Base-by-base conservation (phyloP, 2,113 vertebrate species). In the Lonchura striata region DNA sequence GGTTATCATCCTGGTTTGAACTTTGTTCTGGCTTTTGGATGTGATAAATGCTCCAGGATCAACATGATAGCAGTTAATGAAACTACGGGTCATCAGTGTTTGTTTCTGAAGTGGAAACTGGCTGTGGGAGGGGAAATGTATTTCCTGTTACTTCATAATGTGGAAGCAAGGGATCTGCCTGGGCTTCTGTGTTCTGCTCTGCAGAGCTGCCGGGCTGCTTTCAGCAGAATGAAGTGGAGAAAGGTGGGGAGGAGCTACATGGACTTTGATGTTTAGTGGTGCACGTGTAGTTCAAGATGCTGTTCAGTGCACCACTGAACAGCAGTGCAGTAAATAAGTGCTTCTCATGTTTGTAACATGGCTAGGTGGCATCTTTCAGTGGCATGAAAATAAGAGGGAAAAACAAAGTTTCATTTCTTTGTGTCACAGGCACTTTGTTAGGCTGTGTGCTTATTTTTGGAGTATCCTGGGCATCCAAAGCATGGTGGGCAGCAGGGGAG, bases 1-100 rank as follows among this genome's bases (percentile, higher is more conserved):
- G 59, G 54, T 94, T 86, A 66, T 94, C 71, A 39, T 44, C 30
- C 61, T 70, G 30, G 23, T 47, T 70, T 95, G 93, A 92, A 94
- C 90, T 93, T 90, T 93, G 63, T 61, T 80, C 59, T 65, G 70
- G 53, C 82, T 92, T 87, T 82, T 72, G 30, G 65, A 84, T 54
- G 65, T 83, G 69, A 71, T 71, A 84, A 95, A 44, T 81, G 60
- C 72, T 91, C 53, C 33, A 37, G 52, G 72, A 93, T 68, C 80
- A 91, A 41, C 44, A 75, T 17, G 63, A 59, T 31, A 60, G 47
- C 65, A 93, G 65, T 64, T 82, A 90, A 77, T 63, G 46, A 35
- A 94, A 75, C 28, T 35, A 10, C 52, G 74, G 63, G 41, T 83
- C 46, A 25, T 33, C 68, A 57, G 30, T 50, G 52, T 81, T 86